Conservation (phyloP, 1,140 invertebrate species). For the Zaprionus capensis region DNA sequence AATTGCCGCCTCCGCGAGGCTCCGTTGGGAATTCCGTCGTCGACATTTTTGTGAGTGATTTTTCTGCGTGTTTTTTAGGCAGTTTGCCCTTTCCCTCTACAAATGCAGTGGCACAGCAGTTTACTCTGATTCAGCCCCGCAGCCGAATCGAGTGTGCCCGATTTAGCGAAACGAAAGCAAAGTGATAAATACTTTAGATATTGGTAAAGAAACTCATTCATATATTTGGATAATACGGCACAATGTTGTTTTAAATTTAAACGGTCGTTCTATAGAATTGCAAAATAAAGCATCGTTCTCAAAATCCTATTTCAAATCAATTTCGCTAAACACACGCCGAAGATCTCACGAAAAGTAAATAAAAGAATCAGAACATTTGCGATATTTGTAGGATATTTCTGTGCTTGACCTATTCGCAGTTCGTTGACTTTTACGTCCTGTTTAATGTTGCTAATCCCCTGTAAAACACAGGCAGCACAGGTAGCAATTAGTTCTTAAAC, state of each 20-base stretch:
- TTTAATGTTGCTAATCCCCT: constrained; percentile 30
- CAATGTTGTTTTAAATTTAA: not conserved
- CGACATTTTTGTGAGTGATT: constrained; percentile 69
- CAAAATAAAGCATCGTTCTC: not conserved
- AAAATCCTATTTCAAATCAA: not conserved
- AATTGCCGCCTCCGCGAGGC: constrained; percentile 55
- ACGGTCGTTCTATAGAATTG: not conserved
- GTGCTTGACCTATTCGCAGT: not conserved
- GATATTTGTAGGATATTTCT: not conserved
- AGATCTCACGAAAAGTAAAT: not conserved
- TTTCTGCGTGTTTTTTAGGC: constrained; percentile 40
- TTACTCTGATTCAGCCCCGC: constrained; percentile 12
- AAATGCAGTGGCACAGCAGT: not conserved
- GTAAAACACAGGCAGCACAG: constrained; percentile 22
- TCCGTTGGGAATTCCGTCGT: constrained; percentile 46
- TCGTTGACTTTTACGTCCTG: constrained; percentile 4
- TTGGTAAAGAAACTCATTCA: not conserved
- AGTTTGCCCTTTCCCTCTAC: constrained; percentile 9
- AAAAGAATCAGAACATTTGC: not conserved
- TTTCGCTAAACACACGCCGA: too few species aligned
- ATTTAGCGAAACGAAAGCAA: not conserved
- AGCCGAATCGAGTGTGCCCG: constrained; percentile 5
- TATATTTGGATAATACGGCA: not conserved
- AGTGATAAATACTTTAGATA: not conserved
- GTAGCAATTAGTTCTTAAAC: constrained; percentile 37